These are phyloP conservation scores for Teleiodes luculella DNA, from an alignment of 2,888 invertebrate genomes.

Conservation along the genomic window DNA sequence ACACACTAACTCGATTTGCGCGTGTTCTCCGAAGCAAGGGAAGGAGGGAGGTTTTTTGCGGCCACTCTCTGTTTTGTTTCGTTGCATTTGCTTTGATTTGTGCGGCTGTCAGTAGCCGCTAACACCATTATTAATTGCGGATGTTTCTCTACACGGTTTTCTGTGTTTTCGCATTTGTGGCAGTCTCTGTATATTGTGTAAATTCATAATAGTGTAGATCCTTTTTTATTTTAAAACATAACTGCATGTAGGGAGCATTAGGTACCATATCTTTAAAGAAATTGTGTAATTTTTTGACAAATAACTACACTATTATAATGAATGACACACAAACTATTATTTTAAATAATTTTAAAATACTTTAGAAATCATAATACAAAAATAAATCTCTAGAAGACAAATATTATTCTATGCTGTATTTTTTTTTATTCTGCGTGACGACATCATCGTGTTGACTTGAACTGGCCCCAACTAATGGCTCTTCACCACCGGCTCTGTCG, in stretches of 20 bases:
- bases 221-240: no score
- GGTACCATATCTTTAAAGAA: background rate
- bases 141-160: background rate
- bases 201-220: no score
- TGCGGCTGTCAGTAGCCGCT: constrained; percentile 8
- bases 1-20: constrained; percentile 53
- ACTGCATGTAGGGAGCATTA: background rate
- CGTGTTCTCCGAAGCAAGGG: constrained; percentile 19
- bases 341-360: background rate
- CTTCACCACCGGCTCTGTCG: background rate
- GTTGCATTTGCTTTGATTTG: constrained; percentile 21
- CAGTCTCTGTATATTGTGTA: background rate
- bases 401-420: no score
- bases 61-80: constrained; percentile 18
- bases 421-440: background rate
- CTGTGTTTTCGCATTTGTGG: background rate
- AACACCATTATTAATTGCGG: constrained; percentile 10
- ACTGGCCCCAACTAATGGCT: background rate
- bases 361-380: no score
- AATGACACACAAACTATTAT: background rate
- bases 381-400: no score
- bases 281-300: background rate
- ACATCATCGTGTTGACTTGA: background rate
- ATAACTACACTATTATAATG: no score
- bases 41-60: constrained; percentile 23